These are phyloP conservation scores for Automeris io DNA, from an alignment of 2,888 invertebrate species.

Conservation along the genomic window DNA sequence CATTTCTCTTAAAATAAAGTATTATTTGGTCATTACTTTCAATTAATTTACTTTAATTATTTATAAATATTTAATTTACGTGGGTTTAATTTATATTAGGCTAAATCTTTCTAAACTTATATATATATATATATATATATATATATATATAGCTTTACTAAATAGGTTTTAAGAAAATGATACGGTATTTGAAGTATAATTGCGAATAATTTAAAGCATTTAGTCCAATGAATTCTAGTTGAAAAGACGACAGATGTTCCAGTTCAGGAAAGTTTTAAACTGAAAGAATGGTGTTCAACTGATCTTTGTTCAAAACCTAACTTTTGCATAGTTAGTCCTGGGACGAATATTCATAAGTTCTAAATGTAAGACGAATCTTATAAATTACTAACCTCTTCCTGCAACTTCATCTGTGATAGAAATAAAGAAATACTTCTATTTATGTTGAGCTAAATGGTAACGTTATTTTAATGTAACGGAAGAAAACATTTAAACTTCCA, in stretches of 20 bases:
- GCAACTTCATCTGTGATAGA: no score
- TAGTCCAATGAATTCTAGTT: constrained; percentile 31
- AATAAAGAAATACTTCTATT: no score
- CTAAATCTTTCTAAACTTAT: no score
- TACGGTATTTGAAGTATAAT: constrained; percentile 11
- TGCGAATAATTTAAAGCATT: constrained; percentile 24
- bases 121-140: no score
- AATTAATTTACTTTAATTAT: not conserved
- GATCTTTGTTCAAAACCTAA: constrained; percentile 16
- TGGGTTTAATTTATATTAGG: no score
- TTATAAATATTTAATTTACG: not conserved
- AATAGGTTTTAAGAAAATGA: not conserved
- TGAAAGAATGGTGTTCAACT: constrained; percentile 23
- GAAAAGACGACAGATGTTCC: constrained; percentile 38
- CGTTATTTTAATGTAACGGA: no score
- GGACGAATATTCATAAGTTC: no score
- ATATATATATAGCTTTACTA: not conserved
- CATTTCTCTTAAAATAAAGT: constrained; percentile 17
- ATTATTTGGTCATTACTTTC: no score
- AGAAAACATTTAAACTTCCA: no score
- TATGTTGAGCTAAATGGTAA: no score
- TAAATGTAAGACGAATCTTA: no score
- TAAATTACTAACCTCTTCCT: no score
- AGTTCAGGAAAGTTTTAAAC: constrained; percentile 24
- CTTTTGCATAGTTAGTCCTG: not conserved